Evolutionary conservation across 2,113 vertebrate species (phyloP), one percentile per base, ranked within the genome.

Genomic region (Hylia prasina): DNA sequence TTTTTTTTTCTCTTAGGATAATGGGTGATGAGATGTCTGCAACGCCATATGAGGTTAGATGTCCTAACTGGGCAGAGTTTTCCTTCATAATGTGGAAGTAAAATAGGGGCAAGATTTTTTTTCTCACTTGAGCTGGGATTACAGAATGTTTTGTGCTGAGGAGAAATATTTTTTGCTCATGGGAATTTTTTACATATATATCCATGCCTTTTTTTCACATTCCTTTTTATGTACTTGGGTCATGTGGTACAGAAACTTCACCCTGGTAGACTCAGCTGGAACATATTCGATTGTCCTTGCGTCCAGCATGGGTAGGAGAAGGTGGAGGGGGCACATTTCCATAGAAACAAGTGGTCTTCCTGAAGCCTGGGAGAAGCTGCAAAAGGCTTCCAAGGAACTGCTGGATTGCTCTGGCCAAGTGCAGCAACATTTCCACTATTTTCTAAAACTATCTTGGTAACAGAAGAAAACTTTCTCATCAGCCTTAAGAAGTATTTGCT

Each of bases 11-110:
- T 48, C 37, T 91, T 89, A 99, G 99, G 77, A 96, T 98, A 91
- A 96, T 98, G 48, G 98, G 98, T 77, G 98, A 98, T 66, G 90
- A 97, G 17, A 95, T 98, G 10, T 96, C 98, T 64, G 98, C 98
- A 93, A 96, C 98, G 18, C 96, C 98, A 22, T 94, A 98, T 12
- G 93, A 99, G 98, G 99, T 90, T 99, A 97, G 94, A 69, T 1
- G 7, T 37, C 23, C 73, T 60, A 27, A 71, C 15, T 40, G 37
- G 48, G 31, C 47, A 35, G 30, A 51, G 10, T 85, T 92, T 65
- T 65, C 10, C 48, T 80, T 82, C 18, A 53, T 16, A 57, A 40
- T 42, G 7, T 63, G 17, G 31, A 30, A 39, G 8, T 12, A 53
- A 80, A 82, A 35, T 3, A 54, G 16, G 17, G 27, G 5, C 10